These are phyloP conservation scores for Anoncus sp. DNA, from an alignment of 2,888 invertebrate species.

Conservation along the genomic window DNA sequence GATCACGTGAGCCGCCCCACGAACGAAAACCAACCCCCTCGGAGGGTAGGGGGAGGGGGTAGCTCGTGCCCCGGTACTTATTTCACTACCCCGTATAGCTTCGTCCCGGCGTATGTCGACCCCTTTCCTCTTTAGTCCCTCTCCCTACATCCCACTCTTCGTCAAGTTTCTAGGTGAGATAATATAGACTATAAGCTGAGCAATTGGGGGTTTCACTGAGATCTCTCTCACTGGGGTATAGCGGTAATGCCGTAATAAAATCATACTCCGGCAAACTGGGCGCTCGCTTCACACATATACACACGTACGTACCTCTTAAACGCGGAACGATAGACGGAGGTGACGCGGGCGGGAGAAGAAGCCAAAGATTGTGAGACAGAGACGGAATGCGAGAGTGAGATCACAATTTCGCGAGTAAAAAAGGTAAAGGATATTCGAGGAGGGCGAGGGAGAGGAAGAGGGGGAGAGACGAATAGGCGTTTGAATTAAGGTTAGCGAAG, in stretches of 20 bases:
- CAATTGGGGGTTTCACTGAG: constrained; percentile 81
- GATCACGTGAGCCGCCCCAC: constrained; percentile 59
- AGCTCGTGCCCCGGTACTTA: constrained; percentile 45
- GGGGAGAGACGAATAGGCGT: constrained; percentile 43
- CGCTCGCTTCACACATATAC: constrained; percentile 52
- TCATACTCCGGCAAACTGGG: constrained; percentile 82
- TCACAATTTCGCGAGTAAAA: constrained; percentile 51
- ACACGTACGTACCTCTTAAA: constrained; percentile 34
- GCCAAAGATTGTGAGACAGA: constrained; percentile 28
- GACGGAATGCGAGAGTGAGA: constrained; percentile 37
- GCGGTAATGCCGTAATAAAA: constrained; percentile 83
- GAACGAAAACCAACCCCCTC: constrained; percentile 59
- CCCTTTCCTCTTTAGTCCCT: constrained; percentile 59
- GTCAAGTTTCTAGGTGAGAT: constrained; percentile 78
- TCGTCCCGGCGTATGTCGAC: constrained; percentile 46
- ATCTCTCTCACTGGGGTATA: constrained; percentile 61
- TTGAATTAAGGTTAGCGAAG: constrained; percentile 26
- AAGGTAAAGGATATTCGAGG: constrained; percentile 34
- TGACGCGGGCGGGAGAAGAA: constrained; percentile 3
- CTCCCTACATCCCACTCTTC: constrained; percentile 61
- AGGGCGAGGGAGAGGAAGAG: constrained; percentile 37
- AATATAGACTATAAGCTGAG: constrained; percentile 82
- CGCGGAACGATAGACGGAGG: constrained; percentile 4
- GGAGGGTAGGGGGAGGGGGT: constrained; percentile 37
- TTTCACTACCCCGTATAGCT: constrained; percentile 43